Base-by-base conservation (phyloP, 2,888 invertebrate species). In the Lomographa bimaculata region DNA sequence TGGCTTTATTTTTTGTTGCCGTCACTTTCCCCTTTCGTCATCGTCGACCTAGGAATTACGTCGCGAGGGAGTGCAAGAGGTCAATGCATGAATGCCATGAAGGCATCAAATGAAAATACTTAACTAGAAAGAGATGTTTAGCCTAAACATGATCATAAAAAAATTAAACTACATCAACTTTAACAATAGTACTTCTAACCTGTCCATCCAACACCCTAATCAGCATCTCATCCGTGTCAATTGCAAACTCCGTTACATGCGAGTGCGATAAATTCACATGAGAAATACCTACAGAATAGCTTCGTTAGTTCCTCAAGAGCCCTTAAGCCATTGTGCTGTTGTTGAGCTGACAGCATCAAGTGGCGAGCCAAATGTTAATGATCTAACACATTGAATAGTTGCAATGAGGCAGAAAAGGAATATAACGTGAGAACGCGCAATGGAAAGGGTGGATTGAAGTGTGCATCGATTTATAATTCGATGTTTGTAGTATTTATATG, bases 261-360 rank as follows among this genome's bases (percentile, higher is more conserved):
- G 14, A 14, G 14, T 14, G 53, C 53, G 57, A 75, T 71, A 71
- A 68, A 73, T 83, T 82, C 80, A 83, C 86, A 76, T 82, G 85
- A 82, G 87, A 86, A 83, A 78, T 70, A 71, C 73, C 66, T 43
- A 81, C 74, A 83, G 83, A 87, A 87, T 87, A 66, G 79, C 69
- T 83, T 89, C 87, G 87, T 89, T 89, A 87, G 82, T 79, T 77
- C 73, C 55, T 71, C 72, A 59, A 86, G 85, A 58, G 83, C 81
- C 55, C 85, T 85, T 62, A 56, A 61, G 64, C 74, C 19, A 47
- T 84, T 83, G 81, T 82, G 73, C 69, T 57, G 71, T 65, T 72
- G 81, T 82, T 80, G 73, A 71, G 55, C 64, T 71, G 73, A 75
- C 74, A 64, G 61, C 56, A 56, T 50, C 25, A 29, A 54, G 52